Evolutionary conservation across 2,113 vertebrate species (phyloP), one percentile per base, ranked within the genome.

Genomic region (Prunella fulvescens): DNA sequence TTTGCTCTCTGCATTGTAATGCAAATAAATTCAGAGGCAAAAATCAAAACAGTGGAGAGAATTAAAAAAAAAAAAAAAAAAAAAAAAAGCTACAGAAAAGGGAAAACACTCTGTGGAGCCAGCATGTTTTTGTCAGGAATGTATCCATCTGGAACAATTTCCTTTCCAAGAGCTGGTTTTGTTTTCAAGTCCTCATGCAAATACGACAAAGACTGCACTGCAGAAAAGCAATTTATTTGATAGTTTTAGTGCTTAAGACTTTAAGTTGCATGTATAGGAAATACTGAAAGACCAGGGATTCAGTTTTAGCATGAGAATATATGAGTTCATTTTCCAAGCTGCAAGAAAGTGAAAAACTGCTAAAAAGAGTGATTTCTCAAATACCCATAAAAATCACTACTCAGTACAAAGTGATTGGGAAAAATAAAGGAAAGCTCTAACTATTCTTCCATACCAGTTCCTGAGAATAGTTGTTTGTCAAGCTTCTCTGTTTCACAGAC

Each of bases 121-220:
- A 83, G 81, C 3, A 81, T 86, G 29, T 11, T 54, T 91, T 72
- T 87, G 44, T 77, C 60, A 78, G 58, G 31, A 77, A 70, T 70
- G 10, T 23, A 37, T 92, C 79, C 88, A 88, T 67, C 61, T 95
- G 92, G 56, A 95, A 51, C 28, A 23, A 80, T 78, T 95, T 94
- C 76, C 92, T 86, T 39, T 64, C 39, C 40, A 66, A 77, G 23
- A 84, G n/a, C 12, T 0, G 1, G 24, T 48, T 92, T 96, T 71
- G 25, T 81, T 93, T 95, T 86, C 51, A 90, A 58, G 47, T 86
- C 40, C 60, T 86, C n/a, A 16, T 40, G 64, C 39, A 93, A 85
- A 70, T 2, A 78, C 37, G 60, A 51, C 23, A 85, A 73, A 82
- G 45, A 12, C 47, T 74, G 60, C 5, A 20, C 42, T 70, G 33